Evolutionary conservation across 1,140 invertebrate genomes (phyloP).

Genomic region (Stegodyphus dumicola): DNA sequence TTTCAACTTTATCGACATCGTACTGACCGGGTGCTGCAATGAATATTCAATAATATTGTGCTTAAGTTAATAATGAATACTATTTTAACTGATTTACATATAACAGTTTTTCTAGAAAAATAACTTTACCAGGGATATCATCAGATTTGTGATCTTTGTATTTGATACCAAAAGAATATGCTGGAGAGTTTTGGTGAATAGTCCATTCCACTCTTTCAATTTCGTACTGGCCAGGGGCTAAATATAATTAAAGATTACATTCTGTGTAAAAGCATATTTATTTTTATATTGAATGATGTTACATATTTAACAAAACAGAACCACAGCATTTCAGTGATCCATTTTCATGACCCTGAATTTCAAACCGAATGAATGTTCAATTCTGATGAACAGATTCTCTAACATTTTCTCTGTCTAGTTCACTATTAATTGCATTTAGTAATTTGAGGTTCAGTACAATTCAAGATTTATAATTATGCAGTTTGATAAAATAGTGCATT

Average conservation of each 20-base stretch:
- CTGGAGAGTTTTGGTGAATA: slow-evolving; percentile 57
- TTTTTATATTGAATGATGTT: too few species aligned
- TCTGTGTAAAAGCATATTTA: too few species aligned
- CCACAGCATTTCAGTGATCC: too few species aligned
- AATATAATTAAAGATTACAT: background rate
- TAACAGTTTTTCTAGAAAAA: background rate
- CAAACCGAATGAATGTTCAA: too few species aligned
- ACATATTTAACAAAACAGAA: too few species aligned
- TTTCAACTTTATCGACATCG: slow-evolving; percentile 79
- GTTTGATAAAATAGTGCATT: too few species aligned
- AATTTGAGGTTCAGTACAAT: too few species aligned
- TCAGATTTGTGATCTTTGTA: slow-evolving; percentile 69
- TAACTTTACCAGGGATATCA: slow-evolving; percentile 70
- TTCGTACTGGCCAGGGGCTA: slow-evolving; percentile 51
- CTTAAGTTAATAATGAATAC: background rate
- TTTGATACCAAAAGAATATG: slow-evolving; percentile 78
- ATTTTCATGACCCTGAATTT: too few species aligned
- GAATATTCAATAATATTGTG: background rate
- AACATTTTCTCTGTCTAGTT: too few species aligned
- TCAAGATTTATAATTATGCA: too few species aligned
- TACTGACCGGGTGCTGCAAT: slow-evolving; percentile 79
- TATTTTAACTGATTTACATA: background rate
- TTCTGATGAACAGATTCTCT: too few species aligned
- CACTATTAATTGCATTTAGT: too few species aligned
- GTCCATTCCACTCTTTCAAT: background rate